Evolutionary conservation across 1,140 invertebrate species (phyloP), one percentile per base, ranked within the genome.

Genomic region (Bombus affinis): DNA sequence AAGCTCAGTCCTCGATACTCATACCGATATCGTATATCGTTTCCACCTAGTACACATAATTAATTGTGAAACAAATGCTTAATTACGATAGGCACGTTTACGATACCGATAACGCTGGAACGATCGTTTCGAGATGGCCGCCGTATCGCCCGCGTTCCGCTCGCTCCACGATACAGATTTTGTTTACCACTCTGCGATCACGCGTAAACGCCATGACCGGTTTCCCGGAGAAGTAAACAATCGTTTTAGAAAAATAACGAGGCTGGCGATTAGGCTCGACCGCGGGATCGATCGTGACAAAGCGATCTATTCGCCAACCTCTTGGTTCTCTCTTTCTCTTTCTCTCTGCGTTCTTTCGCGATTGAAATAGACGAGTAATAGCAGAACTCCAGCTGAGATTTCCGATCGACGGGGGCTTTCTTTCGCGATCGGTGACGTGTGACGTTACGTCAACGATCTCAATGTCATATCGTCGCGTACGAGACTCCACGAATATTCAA

Each of bases 131-230:
- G 62, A 68, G 75, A 78, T 70, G 78, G 62, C 73, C 47, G 70
- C 35, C 28, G 22, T 88, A 90, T 88, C 83, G 42, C 70, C 6
- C 57, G 32, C 70, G 37, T 71, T 88, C 65, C 59, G 65, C 62
- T 44, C 37, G 75, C 77, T 76, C 47, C 83, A 77, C 32, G 89
- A 92, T 92, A 92, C 82, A 87, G 87, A 91, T 92, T 92, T 92
- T 92, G 89, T 92, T 92, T 92, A 90, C 89, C 86, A 39, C 73
- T 70, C 62, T 0, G 37, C 44, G 91, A 92, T 93, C 92, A 92
- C 92, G 91, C 79, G 81, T 84, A 85, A 91, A 88, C 66, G 77
- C 85, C 90, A 92, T 92, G 91, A 89, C 81, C n/a, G 62, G 28
- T 35, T 73, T 83, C 74, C 80, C 83, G 37, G 59, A 32, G 83